phyloP scores from a whole-genome alignment of 2,113 vertebrate genomes.

The Gadus macrocephalus region DNA sequence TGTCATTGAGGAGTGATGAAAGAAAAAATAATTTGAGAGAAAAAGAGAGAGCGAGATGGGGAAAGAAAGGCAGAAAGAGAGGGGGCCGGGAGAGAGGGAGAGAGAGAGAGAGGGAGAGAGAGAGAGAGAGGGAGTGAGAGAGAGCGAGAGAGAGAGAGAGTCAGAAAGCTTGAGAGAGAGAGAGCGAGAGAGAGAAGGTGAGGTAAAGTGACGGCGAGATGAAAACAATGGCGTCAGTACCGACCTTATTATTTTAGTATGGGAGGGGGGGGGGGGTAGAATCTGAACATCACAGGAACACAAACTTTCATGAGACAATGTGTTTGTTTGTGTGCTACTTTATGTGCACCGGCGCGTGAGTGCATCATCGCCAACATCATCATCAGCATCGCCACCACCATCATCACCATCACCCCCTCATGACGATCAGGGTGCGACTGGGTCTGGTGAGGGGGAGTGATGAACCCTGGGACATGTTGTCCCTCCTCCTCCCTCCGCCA shows the following conservation, averaged over 20 bases:
- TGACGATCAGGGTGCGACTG: conserved; percentile 15
- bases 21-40: neutral
- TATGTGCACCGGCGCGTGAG: neutral
- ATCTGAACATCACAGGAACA: too few species aligned
- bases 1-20: neutral
- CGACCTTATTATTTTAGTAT: too few species aligned
- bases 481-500: conserved; percentile 45
- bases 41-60: neutral
- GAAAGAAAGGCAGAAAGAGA: neutral
- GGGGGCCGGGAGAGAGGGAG: neutral
- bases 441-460: conserved; percentile 66
- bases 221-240: neutral
- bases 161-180: too few species aligned
- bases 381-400: too few species aligned
- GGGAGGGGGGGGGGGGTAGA: neutral
- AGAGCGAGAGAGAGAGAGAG: neutral
- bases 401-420: neutral
- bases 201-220: neutral
- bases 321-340: conserved; percentile 8
- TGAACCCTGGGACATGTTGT: conserved; percentile 45
- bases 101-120: neutral
- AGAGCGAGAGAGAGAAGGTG: neutral
- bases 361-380: conserved; percentile 14
- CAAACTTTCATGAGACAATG: neutral
- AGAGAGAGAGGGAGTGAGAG: neutral